Evolutionary conservation across 1,140 invertebrate species (phyloP).

Genomic region (Ceratina australensis): DNA sequence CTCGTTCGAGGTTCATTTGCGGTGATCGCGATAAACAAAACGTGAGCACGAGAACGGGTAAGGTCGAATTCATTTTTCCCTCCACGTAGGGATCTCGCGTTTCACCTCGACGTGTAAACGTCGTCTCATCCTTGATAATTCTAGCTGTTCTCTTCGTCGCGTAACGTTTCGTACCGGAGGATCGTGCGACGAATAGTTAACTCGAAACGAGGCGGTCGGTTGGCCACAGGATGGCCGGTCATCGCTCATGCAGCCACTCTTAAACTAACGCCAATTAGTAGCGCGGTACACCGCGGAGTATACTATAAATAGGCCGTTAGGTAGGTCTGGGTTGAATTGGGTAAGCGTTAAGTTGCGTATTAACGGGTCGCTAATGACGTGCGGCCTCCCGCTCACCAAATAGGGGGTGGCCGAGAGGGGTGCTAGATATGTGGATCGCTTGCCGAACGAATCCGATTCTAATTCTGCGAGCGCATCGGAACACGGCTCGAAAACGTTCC

Average conservation of each 20-base stretch:
- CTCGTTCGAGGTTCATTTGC: not conserved
- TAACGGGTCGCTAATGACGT: slow-evolving; percentile 51
- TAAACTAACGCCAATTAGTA: slow-evolving; percentile 64
- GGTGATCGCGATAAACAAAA: slow-evolving; percentile 11
- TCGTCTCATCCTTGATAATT: not conserved
- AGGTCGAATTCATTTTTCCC: slow-evolving; percentile 1
- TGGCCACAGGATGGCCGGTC: slow-evolving; percentile 40
- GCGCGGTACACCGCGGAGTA: slow-evolving; percentile 29
- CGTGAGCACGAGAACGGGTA: not conserved
- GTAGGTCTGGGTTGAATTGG: slow-evolving; percentile 63
- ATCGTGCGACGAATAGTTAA: slow-evolving; percentile 18
- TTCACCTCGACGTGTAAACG: not conserved
- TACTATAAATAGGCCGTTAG: slow-evolving; percentile 60
- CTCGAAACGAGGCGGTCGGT: slow-evolving; percentile 26
- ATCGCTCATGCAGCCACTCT: slow-evolving; percentile 36
- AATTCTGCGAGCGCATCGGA: not conserved
- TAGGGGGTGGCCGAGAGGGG: not conserved
- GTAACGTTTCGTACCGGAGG: not conserved
- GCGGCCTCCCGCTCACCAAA: slow-evolving; percentile 22
- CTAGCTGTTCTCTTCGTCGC: not conserved
- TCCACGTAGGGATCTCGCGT: not conserved
- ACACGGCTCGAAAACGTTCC: not conserved
- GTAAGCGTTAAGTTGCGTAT: slow-evolving; percentile 55
- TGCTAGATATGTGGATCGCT: not conserved
- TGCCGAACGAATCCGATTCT: slow-evolving; percentile 1